Conservation (phyloP, 1,140 invertebrate genomes). For the Trialeurodes vaporariorum region DNA sequence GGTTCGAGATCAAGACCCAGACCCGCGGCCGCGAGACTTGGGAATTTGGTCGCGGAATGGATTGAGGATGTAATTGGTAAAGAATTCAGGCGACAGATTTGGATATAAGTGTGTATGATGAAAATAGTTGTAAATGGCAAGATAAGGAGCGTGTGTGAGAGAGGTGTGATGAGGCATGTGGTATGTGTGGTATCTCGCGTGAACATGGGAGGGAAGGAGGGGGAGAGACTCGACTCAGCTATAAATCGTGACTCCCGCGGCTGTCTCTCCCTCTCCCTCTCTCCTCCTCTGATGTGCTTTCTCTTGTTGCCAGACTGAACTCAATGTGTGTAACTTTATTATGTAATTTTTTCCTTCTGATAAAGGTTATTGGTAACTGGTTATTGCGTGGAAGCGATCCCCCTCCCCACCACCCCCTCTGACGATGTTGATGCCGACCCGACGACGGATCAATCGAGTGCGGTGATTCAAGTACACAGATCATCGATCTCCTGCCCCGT, state of each 20-base stretch:
- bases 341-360: not conserved
- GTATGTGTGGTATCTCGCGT: no score
- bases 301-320: not conserved
- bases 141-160: no score
- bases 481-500: no score
- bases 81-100: not conserved
- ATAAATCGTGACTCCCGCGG: no score
- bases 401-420: no score
- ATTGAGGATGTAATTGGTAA: not conserved
- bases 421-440: no score
- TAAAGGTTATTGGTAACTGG: not conserved
- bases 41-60: not conserved
- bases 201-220: no score
- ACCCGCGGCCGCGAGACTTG: no score
- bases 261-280: no score
- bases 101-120: not conserved
- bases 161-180: not conserved
- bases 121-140: conserved; percentile 1
- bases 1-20: not conserved
- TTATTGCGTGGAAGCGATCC: not conserved
- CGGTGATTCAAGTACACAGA: no score
- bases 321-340: not conserved
- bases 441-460: no score
- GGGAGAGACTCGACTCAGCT: no score
- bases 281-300: not conserved